A percentile compares a stretch with the other conserved stretches of the same genome.
Conservation (phyloP, 2,113 vertebrate species). For the Triplophysa rosa region DNA sequence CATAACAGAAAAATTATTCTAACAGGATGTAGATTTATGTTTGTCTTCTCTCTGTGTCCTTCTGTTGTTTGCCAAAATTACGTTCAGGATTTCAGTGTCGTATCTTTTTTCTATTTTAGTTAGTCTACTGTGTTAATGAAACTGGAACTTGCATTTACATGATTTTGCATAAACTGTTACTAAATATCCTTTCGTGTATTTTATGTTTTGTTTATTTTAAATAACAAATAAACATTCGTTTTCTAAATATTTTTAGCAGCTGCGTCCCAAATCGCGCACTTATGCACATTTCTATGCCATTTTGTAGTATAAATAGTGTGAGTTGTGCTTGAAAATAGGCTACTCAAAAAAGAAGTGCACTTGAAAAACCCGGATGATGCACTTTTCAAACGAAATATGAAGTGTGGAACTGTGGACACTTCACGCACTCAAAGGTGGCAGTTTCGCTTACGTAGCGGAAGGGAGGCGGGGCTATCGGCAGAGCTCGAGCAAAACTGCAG, state of each 20-base stretch:
- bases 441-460: too few relatives aligned
- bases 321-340: too few relatives aligned
- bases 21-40: neutral
- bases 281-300: too few relatives aligned
- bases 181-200: slow-evolving; percentile 28
- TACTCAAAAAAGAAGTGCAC: too few relatives aligned
- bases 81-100: neutral
- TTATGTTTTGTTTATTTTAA: neutral
- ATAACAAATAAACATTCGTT: neutral
- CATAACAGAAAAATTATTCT: neutral
- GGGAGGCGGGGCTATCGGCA: too few relatives aligned
- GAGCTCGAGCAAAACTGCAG: too few relatives aligned
- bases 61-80: slow-evolving; percentile 7
- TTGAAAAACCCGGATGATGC: too few relatives aligned
- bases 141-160: slow-evolving; percentile 47
- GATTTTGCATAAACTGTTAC: slow-evolving; percentile 26
- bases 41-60: neutral
- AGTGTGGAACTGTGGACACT: too few relatives aligned
- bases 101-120: slow-evolving; percentile 16
- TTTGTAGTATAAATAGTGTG: too few relatives aligned
- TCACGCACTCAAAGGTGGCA: too few relatives aligned
- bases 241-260: neutral
- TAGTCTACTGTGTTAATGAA: slow-evolving; percentile 34
- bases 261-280: too few relatives aligned
- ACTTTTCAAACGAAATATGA: too few relatives aligned